These are phyloP conservation scores for Bombus confusus DNA, from an alignment of 1,140 invertebrate species.

Conservation along the genomic window DNA sequence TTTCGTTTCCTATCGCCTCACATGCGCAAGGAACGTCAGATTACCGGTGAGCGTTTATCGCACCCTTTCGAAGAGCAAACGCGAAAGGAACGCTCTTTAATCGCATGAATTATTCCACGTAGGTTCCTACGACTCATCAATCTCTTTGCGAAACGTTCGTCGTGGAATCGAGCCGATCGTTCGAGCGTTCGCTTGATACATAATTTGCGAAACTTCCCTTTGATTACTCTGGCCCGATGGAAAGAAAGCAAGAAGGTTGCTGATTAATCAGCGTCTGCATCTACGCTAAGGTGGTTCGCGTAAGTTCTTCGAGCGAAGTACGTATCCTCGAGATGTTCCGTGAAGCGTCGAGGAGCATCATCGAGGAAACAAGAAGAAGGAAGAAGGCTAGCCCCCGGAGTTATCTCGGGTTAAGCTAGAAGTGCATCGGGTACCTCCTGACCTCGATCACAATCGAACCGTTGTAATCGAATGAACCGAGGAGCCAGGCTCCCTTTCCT, in stretches of 20 bases:
- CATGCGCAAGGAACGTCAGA: neutral
- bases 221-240: slow-evolving; percentile 6
- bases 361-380: slow-evolving; percentile 35
- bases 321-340: slow-evolving; percentile 8
- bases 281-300: neutral
- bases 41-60: neutral
- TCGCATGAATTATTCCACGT: slow-evolving; percentile 37
- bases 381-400: slow-evolving; percentile 37
- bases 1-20: neutral
- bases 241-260: slow-evolving; percentile 5
- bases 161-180: slow-evolving; percentile 15
- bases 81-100: slow-evolving; percentile 31
- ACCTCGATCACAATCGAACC: slow-evolving; percentile 69
- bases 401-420: slow-evolving; percentile 53
- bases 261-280: slow-evolving; percentile 41
- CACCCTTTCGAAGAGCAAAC: neutral
- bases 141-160: neutral
- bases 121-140: slow-evolving; percentile 4
- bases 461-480: slow-evolving; percentile 66
- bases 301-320: slow-evolving; percentile 5
- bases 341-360: slow-evolving; percentile 12
- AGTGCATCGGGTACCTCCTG: slow-evolving; percentile 57
- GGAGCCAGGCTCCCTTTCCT: slow-evolving; percentile 2
- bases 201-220: slow-evolving; percentile 39
- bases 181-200: neutral